A percentile compares a stretch with the other conserved stretches of the same genome.
These are phyloP conservation scores for Stenotaenia linearis DNA, from an alignment of 2,888 invertebrate species.

Conservation along the genomic window DNA sequence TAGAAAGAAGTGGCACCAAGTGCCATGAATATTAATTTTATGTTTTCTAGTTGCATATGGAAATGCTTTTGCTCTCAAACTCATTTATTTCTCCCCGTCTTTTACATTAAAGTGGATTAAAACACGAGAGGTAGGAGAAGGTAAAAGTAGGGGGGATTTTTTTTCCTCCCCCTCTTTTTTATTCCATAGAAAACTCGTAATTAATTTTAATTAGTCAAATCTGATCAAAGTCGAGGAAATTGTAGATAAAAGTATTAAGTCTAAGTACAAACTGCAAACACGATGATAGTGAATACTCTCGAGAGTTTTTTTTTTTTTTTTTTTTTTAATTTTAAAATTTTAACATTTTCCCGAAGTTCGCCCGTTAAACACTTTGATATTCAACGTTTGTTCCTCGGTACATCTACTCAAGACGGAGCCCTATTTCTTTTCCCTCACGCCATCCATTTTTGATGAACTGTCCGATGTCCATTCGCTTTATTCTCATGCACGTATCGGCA, in stretches of 20 bases:
- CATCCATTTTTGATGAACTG: not conserved
- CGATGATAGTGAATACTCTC: not conserved
- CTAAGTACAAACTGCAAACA: conserved; percentile 11
- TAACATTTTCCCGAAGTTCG: not conserved
- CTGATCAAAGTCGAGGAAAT: conserved; percentile 4
- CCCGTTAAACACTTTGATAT: not conserved
- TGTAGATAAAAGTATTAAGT: conserved; percentile 18
- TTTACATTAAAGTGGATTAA: conserved; percentile 27
- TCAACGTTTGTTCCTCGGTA: not conserved
- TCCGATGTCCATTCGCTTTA: conserved; percentile 9
- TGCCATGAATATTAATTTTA: conserved; percentile 31
- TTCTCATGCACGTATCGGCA: not conserved
- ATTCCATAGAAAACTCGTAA: conserved; percentile 10
- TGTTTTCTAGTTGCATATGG: conserved; percentile 32
- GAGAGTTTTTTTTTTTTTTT: not conserved
- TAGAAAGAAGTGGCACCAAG: conserved; percentile 28
- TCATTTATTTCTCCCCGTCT: not conserved
- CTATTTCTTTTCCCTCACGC: not conserved
- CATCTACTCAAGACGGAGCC: not conserved
- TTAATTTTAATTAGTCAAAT: conserved; percentile 31
- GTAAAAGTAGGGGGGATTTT: not conserved
- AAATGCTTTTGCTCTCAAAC: conserved; percentile 14
- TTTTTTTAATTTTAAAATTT: not conserved
- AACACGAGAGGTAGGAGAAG: not conserved
- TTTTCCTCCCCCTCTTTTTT: not conserved